A percentile compares a stretch with the other conserved stretches of the same genome.
Evolutionary conservation across 2,888 invertebrate species (phyloP).

Genomic region (Dioctria linearis): DNA sequence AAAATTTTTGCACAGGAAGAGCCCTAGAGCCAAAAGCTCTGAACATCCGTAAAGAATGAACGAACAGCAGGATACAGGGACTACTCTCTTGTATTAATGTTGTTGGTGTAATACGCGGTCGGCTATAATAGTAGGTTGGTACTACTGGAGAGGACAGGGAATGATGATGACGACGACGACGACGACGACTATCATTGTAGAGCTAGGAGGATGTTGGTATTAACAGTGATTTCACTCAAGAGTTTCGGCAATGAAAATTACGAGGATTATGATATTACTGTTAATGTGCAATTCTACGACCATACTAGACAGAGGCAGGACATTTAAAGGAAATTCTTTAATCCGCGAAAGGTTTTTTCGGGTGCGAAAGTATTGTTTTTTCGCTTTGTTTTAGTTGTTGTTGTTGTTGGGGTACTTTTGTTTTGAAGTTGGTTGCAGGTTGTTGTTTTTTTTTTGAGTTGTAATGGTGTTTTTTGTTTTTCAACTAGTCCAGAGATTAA

Average conservation of each 20-base stretch:
- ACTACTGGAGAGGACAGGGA: constrained; percentile 12
- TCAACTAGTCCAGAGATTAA: too few relatives aligned
- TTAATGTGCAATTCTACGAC: constrained; percentile 47
- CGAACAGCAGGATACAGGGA: constrained; percentile 9
- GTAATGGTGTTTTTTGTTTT: too few relatives aligned
- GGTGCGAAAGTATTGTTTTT: constrained; percentile 4
- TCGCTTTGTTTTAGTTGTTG: constrained; percentile 1
- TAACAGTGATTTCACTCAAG: constrained; percentile 44
- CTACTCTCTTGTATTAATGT: too few relatives aligned
- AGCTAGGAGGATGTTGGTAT: not conserved
- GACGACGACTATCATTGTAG: too few relatives aligned
- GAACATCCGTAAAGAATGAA: constrained; percentile 36
- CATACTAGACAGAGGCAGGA: not conserved
- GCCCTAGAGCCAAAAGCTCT: constrained; percentile 21
- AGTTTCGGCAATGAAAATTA: constrained; percentile 50
- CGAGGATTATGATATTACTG: constrained; percentile 48
- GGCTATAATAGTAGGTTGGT: not conserved
- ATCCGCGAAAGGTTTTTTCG: constrained; percentile 35
- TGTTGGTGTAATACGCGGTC: too few relatives aligned
- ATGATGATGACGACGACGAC: too few relatives aligned
- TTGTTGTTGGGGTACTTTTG: too few relatives aligned
- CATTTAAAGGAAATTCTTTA: constrained; percentile 48
- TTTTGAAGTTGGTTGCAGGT: not conserved
- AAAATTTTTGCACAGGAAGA: constrained; percentile 37
- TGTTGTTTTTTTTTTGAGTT: not conserved